These are phyloP conservation scores for Melanotaenia parkinsoni DNA, from an alignment of 2,797 vertebrate genomes.

Conservation along the genomic window DNA sequence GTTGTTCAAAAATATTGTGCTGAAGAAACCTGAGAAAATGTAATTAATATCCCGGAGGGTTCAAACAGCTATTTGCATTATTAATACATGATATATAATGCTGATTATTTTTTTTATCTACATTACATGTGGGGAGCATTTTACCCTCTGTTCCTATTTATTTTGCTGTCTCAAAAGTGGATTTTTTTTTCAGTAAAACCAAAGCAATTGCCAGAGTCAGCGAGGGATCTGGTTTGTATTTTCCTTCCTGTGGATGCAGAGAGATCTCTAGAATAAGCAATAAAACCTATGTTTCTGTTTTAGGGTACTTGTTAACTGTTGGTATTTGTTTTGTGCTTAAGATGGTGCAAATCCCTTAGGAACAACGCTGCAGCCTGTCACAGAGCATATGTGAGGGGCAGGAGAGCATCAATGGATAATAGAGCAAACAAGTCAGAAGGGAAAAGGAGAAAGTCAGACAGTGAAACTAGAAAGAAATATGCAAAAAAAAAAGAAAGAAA, in stretches of 20 bases:
- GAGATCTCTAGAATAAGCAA: constrained; percentile 12
- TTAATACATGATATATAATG: constrained; percentile 35
- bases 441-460: background rate
- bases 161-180: background rate
- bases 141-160: constrained; percentile 6
- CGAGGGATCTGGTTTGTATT: constrained; percentile 4
- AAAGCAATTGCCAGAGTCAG: background rate
- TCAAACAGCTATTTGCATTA: constrained; percentile 44
- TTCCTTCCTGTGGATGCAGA: background rate
- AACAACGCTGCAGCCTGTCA: constrained; percentile 23
- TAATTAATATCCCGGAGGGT: constrained; percentile 44
- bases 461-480: background rate
- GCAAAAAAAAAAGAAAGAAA: background rate
- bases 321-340: constrained; percentile 11
- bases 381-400: constrained; percentile 33
- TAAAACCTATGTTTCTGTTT: background rate
- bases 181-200: background rate
- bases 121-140: background rate
- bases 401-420: constrained; percentile 30
- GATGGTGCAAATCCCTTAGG: constrained; percentile 12
- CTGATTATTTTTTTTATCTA: background rate
- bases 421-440: constrained; percentile 29
- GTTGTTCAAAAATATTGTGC: constrained; percentile 33
- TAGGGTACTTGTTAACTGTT: constrained; percentile 5
- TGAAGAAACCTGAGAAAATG: constrained; percentile 15